These are phyloP conservation scores for Drosophila mulleri DNA, from an alignment of 2,888 invertebrate species.

Conservation along the genomic window DNA sequence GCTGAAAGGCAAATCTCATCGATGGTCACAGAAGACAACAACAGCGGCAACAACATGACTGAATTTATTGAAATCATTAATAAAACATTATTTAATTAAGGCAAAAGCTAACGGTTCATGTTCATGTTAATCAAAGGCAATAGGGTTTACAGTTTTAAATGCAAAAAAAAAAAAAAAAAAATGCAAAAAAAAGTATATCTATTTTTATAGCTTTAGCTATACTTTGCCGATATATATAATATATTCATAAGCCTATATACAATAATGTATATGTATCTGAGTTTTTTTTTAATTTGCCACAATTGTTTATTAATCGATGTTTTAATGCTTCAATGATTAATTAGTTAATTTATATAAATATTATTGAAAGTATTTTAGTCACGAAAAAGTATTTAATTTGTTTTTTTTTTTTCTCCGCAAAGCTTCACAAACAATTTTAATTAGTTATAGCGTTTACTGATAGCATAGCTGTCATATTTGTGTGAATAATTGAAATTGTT, in stretches of 20 bases:
- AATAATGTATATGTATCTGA: neutral
- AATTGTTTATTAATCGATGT: constrained; percentile 10
- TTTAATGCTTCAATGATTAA: constrained; percentile 3
- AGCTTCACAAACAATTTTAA: neutral
- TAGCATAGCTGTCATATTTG: constrained; percentile 11
- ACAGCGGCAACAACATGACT: constrained; percentile 5
- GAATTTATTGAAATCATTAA: constrained; percentile 28
- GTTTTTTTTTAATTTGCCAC: constrained; percentile 6
- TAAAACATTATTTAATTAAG: constrained; percentile 52
- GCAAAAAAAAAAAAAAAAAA: too few relatives aligned
- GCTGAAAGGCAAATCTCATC: constrained; percentile 42
- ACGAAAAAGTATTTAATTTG: neutral
- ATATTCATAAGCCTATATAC: neutral
- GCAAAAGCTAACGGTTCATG: constrained; percentile 35
- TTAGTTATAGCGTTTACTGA: constrained; percentile 2
- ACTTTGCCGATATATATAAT: neutral
- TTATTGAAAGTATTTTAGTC: neutral
- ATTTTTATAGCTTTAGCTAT: too few relatives aligned
- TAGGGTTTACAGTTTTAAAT: constrained; percentile 29
- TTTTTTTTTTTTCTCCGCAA: neutral
- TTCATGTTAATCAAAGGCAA: constrained; percentile 12
- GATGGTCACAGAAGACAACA: constrained; percentile 45
- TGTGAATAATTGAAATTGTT: constrained; percentile 4
- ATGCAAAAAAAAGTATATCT: too few relatives aligned
- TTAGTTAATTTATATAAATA: neutral